Base-by-base conservation (phyloP, 1,140 invertebrate genomes). In the Neuroterus valhalla region DNA sequence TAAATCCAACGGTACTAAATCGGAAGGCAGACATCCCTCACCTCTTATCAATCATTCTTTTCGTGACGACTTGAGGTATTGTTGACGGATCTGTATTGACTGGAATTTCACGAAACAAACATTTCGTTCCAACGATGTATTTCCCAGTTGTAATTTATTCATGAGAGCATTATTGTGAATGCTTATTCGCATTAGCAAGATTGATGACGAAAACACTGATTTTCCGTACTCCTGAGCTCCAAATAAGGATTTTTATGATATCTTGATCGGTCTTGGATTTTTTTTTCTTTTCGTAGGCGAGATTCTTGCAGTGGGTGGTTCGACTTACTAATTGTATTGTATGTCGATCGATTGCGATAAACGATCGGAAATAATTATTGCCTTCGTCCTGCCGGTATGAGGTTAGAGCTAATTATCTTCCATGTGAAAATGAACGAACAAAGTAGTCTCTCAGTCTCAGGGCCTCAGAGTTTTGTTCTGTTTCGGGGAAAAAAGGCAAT, bases 151-250 rank as follows among this genome's bases (percentile, higher is more conserved):
- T 62, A 31, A 62, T 31, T 62, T 15, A 62, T 62, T 62, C 55
- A 62, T 62, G 23, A 62, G 26, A 38, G 2, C 12, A 14, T 31
- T 38, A 31, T 62, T 62, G 23, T 62, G 31, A 62, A 62, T 62
- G 55, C 12, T 62, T 12, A 15, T 26, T 62, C 55, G 55, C 55
- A 14, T 62, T 31, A 62, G 55, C 55, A 62, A 38, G 23, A 62
- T 62, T 62, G 55, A 62, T 62, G 55, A 31, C 55, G 55, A 62
- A 62, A 62, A 62, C 55, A 62, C 31, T 26, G 23, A 62, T 62
- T 62, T 31, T 14, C 55, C 12, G 15, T 62, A 62, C 31, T 62
- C 31, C 23, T 26, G n/a, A 14, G 15, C 55, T 31, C 55, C 55
- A 62, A 62, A 55, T 55, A 62, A 38, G 23, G 55, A 62, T 62